phyloP scores from a whole-genome alignment of 2,888 invertebrate genomes.

The Sarcophaga carnaria region DNA sequence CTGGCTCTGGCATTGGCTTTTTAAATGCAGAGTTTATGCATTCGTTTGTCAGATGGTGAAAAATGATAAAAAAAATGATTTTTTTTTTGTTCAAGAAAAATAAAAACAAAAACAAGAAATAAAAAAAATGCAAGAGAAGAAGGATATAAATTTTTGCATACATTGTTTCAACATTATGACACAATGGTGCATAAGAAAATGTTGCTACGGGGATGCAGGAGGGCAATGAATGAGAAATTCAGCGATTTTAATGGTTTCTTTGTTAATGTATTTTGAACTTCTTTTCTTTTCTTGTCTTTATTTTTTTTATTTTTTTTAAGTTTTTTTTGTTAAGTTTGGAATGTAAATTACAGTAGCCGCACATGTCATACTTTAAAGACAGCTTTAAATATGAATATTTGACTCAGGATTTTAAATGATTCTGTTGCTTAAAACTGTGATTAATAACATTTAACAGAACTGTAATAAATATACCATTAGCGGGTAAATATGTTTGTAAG shows the following conservation, averaged over 20 bases:
- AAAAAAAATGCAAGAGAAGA: background rate
- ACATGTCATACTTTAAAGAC: background rate
- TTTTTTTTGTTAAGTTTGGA: background rate
- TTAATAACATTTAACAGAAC: too few relatives aligned
- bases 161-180: conserved; percentile 10
- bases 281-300: background rate
- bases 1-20: conserved; percentile 1
- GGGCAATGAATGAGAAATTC: background rate
- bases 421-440: too few relatives aligned
- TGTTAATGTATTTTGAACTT: background rate
- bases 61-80: conserved; percentile 42
- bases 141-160: background rate
- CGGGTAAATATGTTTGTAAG: too few relatives aligned
- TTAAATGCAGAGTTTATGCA: background rate
- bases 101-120: background rate
- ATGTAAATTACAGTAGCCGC: background rate
- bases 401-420: background rate
- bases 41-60: conserved; percentile 32
- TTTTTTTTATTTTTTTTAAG: too few relatives aligned
- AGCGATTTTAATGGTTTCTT: background rate
- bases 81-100: background rate
- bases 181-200: background rate
- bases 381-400: conserved; percentile 23
- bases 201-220: background rate
- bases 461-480: too few relatives aligned